Evolutionary conservation across 2,797 vertebrate genomes (phyloP).

Genomic region (Phoebastria nigripes): DNA sequence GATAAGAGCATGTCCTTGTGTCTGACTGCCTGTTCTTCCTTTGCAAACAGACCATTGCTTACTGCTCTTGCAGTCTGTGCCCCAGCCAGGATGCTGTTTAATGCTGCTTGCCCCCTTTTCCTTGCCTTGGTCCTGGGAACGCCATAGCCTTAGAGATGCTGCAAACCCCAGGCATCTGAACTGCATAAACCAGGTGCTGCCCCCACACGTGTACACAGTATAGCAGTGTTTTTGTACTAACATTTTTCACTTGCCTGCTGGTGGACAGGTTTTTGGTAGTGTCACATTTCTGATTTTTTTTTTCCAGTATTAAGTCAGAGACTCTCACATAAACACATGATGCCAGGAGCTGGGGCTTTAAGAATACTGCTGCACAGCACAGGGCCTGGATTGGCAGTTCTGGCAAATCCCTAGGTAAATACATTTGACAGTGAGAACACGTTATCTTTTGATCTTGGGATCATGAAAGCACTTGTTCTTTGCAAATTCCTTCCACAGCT

Average conservation of each 20-base stretch:
- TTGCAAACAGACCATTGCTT: background rate
- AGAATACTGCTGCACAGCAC: background rate
- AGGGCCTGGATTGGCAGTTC: background rate
- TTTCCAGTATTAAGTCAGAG: background rate
- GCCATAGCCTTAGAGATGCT: background rate
- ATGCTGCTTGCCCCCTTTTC: background rate
- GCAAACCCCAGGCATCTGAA: background rate
- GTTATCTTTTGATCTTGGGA: slow-evolving; percentile 6
- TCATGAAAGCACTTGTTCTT: slow-evolving; percentile 29
- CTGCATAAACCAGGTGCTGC: background rate
- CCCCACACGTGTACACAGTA: too few relatives aligned
- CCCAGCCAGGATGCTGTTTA: background rate
- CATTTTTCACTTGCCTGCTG: background rate
- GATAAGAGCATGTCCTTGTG: background rate
- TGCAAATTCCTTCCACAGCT: background rate
- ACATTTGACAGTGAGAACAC: background rate
- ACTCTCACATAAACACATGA: background rate
- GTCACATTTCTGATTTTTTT: background rate
- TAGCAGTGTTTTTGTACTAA: background rate
- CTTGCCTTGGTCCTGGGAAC: background rate
- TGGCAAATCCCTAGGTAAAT: background rate
- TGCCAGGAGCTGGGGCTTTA: background rate
- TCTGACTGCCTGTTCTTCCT: background rate
- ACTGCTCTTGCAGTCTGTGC: background rate
- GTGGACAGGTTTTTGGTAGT: background rate